Base-by-base conservation (phyloP, 1,140 invertebrate species). In the Nasonia giraulti region DNA sequence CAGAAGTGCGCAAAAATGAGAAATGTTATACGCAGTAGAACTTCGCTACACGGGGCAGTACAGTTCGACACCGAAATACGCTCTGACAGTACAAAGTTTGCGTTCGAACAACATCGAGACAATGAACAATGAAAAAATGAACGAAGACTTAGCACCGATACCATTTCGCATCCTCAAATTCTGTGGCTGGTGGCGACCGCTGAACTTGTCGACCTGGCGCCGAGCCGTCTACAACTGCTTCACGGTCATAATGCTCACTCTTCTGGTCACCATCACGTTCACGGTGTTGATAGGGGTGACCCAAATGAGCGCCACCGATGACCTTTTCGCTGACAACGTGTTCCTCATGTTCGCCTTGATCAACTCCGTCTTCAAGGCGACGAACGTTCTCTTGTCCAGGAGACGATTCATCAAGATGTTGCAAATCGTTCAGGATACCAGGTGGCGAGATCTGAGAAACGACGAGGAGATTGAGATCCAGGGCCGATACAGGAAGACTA, bases 341-440 rank as follows among this genome's bases (percentile, higher is more conserved):
- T 86, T 86, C 79, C 71, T 86, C 5, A 83, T 83, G 85, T 86
- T 86, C 10, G 85, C 85, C 12, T 12, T 86, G 33, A 80, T 80
- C 50, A 86, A 86, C n/a, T 77, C 85, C 17, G 14, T 23, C 12
- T 83, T 75, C 44, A 86, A 86, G 23, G 81, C 77, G 4, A 17
- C 33, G 27, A 86, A 86, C 62, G 23, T 83, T 8, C n/a, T 86
- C 10, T n/a, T 80, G 1, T 86, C 55, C 1, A 82, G 85, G 0
- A 40, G 31, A 10, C 10, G 12, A 2, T 83, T 86, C 27, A 83
- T 86, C 12, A 44, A 69, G 27, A 68, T 86, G 82, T 6, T 83
- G 17, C 20, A 23, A 37, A 80, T 86, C 40, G 40, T 80, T 0
- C 37, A 80, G 11, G 20, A 77, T 2, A 12, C 66, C 0, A 79